phyloP scores from a whole-genome alignment of 2,888 invertebrate species.

The Diadromus collaris region DNA sequence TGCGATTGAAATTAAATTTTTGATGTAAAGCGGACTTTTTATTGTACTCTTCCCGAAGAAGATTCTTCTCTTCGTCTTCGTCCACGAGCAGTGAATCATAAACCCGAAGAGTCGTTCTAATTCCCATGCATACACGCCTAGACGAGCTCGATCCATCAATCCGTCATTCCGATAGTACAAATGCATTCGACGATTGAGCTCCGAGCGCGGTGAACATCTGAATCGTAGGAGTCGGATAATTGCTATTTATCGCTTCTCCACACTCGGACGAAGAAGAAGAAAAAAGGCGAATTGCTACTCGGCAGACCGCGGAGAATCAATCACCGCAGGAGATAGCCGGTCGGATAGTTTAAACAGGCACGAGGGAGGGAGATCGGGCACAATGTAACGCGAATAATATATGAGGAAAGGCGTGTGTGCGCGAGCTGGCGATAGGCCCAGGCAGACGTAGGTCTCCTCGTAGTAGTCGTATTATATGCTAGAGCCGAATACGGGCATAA shows the following conservation, averaged over 20 bases:
- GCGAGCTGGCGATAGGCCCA: conserved; percentile 21
- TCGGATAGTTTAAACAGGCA: conserved; percentile 9
- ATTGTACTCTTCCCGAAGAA: neutral
- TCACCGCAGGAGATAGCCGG: conserved; percentile 47
- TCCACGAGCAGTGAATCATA: conserved; percentile 24
- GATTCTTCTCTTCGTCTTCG: neutral
- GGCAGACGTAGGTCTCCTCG: conserved; percentile 13
- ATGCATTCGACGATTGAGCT: conserved; percentile 11
- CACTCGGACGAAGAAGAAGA: neutral
- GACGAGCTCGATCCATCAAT: conserved; percentile 40
- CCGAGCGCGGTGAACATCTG: conserved; percentile 22
- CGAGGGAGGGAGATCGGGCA: neutral
- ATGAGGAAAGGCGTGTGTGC: conserved; percentile 14
- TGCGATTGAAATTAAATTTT: neutral
- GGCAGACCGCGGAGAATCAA: conserved; percentile 49
- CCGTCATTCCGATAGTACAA: conserved; percentile 12
- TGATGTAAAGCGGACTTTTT: neutral
- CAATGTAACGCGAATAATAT: conserved; percentile 28
- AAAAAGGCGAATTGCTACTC: conserved; percentile 43
- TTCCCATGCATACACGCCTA: conserved; percentile 34
- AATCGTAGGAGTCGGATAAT: conserved; percentile 58
- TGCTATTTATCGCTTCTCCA: conserved; percentile 56
- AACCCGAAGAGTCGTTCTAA: conserved; percentile 21
- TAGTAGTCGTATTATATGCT: conserved; percentile 49
- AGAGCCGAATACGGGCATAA: conserved; percentile 77